Base-by-base conservation (phyloP, 2,888 invertebrate genomes). In the Sceliomorpha sp. region DNA sequence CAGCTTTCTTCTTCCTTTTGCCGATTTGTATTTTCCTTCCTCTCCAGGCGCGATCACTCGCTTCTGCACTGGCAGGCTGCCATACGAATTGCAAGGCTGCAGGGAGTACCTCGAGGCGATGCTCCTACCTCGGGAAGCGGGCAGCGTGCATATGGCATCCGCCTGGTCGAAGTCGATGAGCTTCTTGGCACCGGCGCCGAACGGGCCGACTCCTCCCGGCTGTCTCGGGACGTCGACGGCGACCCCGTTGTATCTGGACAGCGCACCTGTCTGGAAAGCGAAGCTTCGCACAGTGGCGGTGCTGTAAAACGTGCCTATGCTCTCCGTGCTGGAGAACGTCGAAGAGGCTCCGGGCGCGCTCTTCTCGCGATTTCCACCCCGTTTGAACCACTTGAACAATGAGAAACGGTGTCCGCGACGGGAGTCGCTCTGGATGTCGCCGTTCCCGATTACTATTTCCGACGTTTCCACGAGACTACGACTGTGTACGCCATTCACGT, bases 221-320 rank as follows among this genome's bases (percentile, higher is more conserved):
- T 78, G 78, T 1, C 66, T 51, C 5, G 75, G 51, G 2, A 79
- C 70, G 40, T 78, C 75, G 17, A 76, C 42, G 8, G 72, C 66
- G 1, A 74, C 2, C 3, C 12, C n/a, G 37, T 27, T 44, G 5
- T 12, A 89, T 89, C 39, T 85, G 80, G 20, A 84, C 76, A 58
- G 39, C 10, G 34, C 47, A 88, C 66, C 94, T 90, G 48, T 90
- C 85, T 72, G 90, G 84, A 92, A 94, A 10, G 93, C 92, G 82
- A 95, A 94, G 80, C 94, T 94, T 31, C 91, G 91, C 10, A 92
- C 93, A 6, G 94, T 94, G 44, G 93, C 92, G 58, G 92, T 93
- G 76, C 94, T 94, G 80, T 93, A 92, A 44, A 91, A 90, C 74
- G 94, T 94, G 76, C 92, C 91, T 70, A 93, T 89, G 83, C 93